Percentiles rank a stretch among this genome's conserved stretches.
phyloP scores from a whole-genome alignment of 2,888 invertebrate genomes.

The Drosophila meridiana region DNA sequence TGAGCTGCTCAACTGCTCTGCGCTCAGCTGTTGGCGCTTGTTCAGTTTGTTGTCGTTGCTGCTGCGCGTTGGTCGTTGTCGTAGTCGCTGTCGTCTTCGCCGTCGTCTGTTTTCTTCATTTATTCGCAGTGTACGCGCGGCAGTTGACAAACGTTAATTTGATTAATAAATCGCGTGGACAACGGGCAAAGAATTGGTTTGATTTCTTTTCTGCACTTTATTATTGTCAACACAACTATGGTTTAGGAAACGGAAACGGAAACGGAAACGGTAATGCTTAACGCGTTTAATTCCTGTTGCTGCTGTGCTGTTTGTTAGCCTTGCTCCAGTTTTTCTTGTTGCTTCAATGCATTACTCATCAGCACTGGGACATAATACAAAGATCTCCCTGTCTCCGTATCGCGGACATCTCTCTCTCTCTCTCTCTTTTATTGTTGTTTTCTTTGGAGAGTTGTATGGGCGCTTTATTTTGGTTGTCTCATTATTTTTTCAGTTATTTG shows the following conservation, averaged over 20 bases:
- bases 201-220: slow-evolving; percentile 4
- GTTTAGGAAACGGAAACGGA: slow-evolving; percentile 6
- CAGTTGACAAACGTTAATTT: slow-evolving; percentile 25
- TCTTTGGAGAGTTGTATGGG: slow-evolving; percentile 34
- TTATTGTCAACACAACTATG: slow-evolving; percentile 4
- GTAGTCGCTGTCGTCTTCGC: background rate
- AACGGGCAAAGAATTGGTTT: slow-evolving; percentile 9
- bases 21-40: slow-evolving; percentile 46
- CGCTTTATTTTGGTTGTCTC: slow-evolving; percentile 3
- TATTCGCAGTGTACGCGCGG: slow-evolving; percentile 8
- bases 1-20: slow-evolving; percentile 11
- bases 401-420: slow-evolving; percentile 11
- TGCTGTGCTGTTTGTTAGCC: slow-evolving; percentile 10
- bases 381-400: slow-evolving; percentile 25
- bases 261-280: slow-evolving; percentile 9
- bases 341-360: slow-evolving; percentile 59
- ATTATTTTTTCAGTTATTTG: slow-evolving; percentile 6
- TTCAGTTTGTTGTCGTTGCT: slow-evolving; percentile 56
- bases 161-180: slow-evolving; percentile 36
- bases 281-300: slow-evolving; percentile 20
- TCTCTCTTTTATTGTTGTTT: background rate
- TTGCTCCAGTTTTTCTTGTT: background rate
- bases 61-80: slow-evolving; percentile 45
- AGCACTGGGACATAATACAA: slow-evolving; percentile 27
- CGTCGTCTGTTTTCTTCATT: slow-evolving; percentile 20